Percentiles rank a stretch among this genome's conserved stretches.
These are phyloP conservation scores for Coracopsis vasa DNA, from an alignment of 2,113 vertebrate genomes.

Conservation along the genomic window DNA sequence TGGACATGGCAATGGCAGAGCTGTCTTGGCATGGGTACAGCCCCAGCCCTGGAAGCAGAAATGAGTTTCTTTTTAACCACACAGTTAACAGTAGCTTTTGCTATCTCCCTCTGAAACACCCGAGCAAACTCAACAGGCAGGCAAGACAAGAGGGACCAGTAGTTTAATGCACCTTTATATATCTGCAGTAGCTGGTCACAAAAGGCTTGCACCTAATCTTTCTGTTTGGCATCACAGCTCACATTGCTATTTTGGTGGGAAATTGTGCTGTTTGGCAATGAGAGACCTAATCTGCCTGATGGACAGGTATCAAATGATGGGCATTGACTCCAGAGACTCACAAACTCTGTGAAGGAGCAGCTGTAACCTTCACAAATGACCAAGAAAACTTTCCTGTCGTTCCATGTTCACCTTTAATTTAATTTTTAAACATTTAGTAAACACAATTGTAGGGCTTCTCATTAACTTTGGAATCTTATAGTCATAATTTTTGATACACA, in stretches of 20 bases:
- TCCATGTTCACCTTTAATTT: constrained; percentile 78
- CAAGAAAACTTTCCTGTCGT: constrained; percentile 55
- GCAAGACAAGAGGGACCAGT: background rate
- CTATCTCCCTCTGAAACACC: background rate
- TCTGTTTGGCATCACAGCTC: background rate
- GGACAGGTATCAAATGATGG: background rate
- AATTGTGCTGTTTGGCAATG: background rate
- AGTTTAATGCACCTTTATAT: background rate
- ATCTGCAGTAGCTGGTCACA: background rate
- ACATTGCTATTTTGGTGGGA: background rate
- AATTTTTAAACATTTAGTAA: constrained; percentile 91
- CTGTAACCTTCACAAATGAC: background rate
- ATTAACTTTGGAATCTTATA: constrained; percentile 92
- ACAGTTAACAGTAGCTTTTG: background rate
- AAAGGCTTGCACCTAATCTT: background rate
- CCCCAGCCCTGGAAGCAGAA: background rate
- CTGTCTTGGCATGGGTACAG: background rate
- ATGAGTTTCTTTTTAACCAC: too few relatives aligned
- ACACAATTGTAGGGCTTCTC: constrained; percentile 88
- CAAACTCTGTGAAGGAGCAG: background rate
- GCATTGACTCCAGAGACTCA: background rate
- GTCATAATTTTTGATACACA: constrained; percentile 96
- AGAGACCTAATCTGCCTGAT: background rate
- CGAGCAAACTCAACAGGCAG: background rate
- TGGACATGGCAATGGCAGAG: rapidly evolving